Evolutionary conservation across 2,113 vertebrate genomes (phyloP), one percentile per base, ranked within the genome.

Genomic region (Solea solea): DNA sequence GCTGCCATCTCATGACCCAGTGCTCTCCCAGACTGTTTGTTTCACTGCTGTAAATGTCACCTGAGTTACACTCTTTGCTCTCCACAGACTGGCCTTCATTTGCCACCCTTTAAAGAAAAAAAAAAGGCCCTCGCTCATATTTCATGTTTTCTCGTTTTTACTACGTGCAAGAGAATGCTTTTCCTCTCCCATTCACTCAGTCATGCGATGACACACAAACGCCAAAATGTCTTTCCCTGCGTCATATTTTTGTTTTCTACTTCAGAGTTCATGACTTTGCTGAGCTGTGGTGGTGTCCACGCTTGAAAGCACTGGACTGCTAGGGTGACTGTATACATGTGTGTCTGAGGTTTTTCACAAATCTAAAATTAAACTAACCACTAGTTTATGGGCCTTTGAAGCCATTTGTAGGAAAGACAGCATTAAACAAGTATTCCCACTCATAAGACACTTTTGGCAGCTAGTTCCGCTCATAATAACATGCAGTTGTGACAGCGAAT

Each of bases 41-140:
- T 86, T 82, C 76, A 87, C 78, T 71, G 91, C 88, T 84, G 85
- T 93, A 92, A 93, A 94, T 88, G 90, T 91, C 91, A 93, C 90
- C 87, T 82, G 78, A 88, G 71, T 90, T 86, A 86, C 66, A 72
- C 80, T 81, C 84, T 63, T 74, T 58, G 16, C 74, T 52, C 61
- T 66, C 78, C 68, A 85, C 81, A 86, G 77, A 79, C 64, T 62
- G 49, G 44, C 70, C 73, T 88, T 90, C 90, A 89, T 82, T 85
- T 44, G 48, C 55, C 51, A 69, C 42, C 64, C 74, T 83, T 87
- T 90, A 69, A 69, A 21, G n/a, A 21, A 21, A 1, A 21, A 21
- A 86, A 86, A 52, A 78, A 79, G 65, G 68, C 60, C 53, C 76
- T 49, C 9, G 28, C 81, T 91, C 84, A 55, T 74, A 88, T 91